Percentiles rank a stretch among this genome's conserved stretches.
Conservation (phyloP, 1,140 invertebrate species). For the Ptiloglossa arizonensis region DNA sequence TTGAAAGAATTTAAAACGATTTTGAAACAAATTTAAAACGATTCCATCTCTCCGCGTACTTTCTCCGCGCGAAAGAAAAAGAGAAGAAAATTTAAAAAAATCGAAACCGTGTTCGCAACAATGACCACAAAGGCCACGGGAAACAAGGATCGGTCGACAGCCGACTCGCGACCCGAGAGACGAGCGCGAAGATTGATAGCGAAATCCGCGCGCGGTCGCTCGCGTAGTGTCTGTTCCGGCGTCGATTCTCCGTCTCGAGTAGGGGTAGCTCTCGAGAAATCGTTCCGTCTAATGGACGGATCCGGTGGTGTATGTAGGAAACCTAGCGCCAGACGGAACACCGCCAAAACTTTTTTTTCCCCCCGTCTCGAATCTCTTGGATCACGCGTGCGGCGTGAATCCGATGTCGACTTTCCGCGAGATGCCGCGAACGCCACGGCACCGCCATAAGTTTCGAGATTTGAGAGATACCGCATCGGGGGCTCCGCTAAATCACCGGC, state of each 20-base stretch:
- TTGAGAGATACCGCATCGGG: slow-evolving; percentile 51
- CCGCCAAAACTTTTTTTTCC: slow-evolving; percentile 25
- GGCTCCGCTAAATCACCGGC: slow-evolving; percentile 61
- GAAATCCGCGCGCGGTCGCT: too few species aligned
- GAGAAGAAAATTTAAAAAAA: too few species aligned
- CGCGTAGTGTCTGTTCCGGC: background rate
- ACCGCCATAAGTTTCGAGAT: slow-evolving; percentile 61
- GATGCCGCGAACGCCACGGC: slow-evolving; percentile 42
- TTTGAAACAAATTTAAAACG: too few species aligned
- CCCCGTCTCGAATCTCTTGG: background rate
- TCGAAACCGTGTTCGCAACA: too few species aligned
- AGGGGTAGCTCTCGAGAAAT: slow-evolving; percentile 7
- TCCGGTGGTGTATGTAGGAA: background rate
- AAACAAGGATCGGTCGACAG: too few species aligned
- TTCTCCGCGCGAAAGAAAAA: too few species aligned
- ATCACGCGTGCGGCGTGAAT: slow-evolving; percentile 18
- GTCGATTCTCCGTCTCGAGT: background rate
- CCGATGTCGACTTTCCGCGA: slow-evolving; percentile 44
- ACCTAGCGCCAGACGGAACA: background rate
- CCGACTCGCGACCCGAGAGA: too few species aligned
- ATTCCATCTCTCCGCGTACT: too few species aligned
- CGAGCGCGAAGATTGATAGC: too few species aligned
- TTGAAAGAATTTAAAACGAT: too few species aligned
- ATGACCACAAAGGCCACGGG: too few species aligned
- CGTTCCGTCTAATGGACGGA: slow-evolving; percentile 6